Evolutionary conservation across 2,797 vertebrate species (phyloP).

Genomic region (Echeneis naucrates): DNA sequence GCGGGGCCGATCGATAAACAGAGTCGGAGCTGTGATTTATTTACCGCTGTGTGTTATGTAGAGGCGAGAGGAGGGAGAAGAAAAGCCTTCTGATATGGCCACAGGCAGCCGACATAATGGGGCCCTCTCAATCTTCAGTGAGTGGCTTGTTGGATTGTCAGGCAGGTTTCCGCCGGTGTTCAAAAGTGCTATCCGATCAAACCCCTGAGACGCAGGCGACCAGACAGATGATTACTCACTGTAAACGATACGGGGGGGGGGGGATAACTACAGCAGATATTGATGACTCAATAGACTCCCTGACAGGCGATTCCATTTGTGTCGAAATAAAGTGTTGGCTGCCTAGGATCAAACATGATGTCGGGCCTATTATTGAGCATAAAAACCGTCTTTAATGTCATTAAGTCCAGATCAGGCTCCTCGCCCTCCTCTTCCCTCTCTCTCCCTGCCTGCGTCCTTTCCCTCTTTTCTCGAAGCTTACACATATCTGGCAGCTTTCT

Average conservation of each 20-base stretch:
- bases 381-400: slow-evolving; percentile 97
- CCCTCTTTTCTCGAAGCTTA: slow-evolving; percentile 38
- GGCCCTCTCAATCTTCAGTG: slow-evolving; percentile 93
- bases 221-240: slow-evolving; percentile 99
- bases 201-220: slow-evolving; percentile 91
- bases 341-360: slow-evolving; percentile 97
- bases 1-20: slow-evolving; percentile 95
- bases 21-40: slow-evolving; percentile 95
- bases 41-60: slow-evolving; percentile 97
- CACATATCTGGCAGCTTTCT: slow-evolving; percentile 88
- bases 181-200: slow-evolving; percentile 93
- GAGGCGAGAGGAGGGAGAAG: slow-evolving; percentile 83
- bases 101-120: slow-evolving; percentile 94
- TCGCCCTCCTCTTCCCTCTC: slow-evolving; percentile 59
- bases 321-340: slow-evolving; percentile 94
- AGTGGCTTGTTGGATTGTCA: slow-evolving; percentile 96
- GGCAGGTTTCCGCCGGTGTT: slow-evolving; percentile 91
- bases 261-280: slow-evolving; percentile 87
- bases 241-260: slow-evolving; percentile 92
- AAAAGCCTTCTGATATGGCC: slow-evolving; percentile 88
- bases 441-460: slow-evolving; percentile 10
- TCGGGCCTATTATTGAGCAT: slow-evolving; percentile 95
- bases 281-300: slow-evolving; percentile 98
- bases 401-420: slow-evolving; percentile 91
- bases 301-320: slow-evolving; percentile 98